Evolutionary conservation across 2,888 invertebrate genomes (phyloP).

Genomic region (Apomyelois bistriatella): DNA sequence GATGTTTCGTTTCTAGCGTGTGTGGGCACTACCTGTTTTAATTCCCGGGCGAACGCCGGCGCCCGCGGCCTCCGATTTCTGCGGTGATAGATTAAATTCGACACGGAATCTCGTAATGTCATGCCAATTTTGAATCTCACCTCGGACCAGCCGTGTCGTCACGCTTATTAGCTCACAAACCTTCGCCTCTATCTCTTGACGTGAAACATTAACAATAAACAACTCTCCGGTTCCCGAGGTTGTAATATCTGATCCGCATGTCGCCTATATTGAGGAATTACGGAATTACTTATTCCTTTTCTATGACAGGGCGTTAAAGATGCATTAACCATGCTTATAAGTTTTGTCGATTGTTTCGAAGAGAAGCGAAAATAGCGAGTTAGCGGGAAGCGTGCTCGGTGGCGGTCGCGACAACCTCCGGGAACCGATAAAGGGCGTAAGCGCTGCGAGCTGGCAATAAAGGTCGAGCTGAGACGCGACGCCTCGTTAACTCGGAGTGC

Average conservation of each 20-base stretch:
- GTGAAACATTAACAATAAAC: constrained; percentile 46
- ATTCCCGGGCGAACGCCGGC: constrained; percentile 52
- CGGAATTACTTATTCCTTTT: constrained; percentile 39
- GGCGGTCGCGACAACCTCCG: constrained; percentile 68
- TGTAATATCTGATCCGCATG: constrained; percentile 14
- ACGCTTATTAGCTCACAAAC: constrained; percentile 56
- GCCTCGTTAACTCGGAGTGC: constrained; percentile 66
- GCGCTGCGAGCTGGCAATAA: constrained; percentile 47
- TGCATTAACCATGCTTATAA: constrained; percentile 48
- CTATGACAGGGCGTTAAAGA: constrained; percentile 57
- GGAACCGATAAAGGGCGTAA: constrained; percentile 71
- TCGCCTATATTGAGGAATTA: constrained; percentile 28
- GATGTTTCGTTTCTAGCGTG: constrained; percentile 46
- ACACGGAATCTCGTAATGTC: constrained; percentile 76
- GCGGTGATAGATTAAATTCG: constrained; percentile 79
- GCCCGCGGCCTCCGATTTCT: constrained; percentile 50
- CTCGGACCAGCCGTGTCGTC: constrained; percentile 54
- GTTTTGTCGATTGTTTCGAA: constrained; percentile 53
- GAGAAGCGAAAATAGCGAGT: constrained; percentile 70
- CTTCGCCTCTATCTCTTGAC: constrained; percentile 41
- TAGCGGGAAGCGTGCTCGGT: constrained; percentile 63
- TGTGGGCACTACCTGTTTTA: constrained; percentile 68
- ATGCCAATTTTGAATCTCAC: constrained; percentile 68
- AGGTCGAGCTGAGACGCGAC: constrained; percentile 49
- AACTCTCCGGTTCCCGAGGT: constrained; percentile 30